phyloP scores from a whole-genome alignment of 2,113 vertebrate species.

The Scalopus aquaticus region DNA sequence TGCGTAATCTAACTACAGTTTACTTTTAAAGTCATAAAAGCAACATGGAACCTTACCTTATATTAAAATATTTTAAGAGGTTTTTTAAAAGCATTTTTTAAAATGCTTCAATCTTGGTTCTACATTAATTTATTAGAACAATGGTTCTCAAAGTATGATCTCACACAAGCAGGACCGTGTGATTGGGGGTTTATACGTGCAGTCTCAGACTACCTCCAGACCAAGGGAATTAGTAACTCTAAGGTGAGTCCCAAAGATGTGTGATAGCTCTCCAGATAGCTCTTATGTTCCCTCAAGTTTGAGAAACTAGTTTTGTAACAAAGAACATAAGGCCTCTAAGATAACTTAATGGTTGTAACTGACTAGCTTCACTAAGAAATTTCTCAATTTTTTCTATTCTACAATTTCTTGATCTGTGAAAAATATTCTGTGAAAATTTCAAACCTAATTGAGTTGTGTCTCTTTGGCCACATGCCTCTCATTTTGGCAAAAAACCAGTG shows the following conservation, averaged over 20 bases:
- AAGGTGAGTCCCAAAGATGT: not conserved
- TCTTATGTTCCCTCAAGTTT: not conserved
- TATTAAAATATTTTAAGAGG: not conserved
- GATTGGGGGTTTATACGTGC: not conserved
- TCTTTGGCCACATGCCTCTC: constrained; percentile 52
- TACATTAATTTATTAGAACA: not conserved
- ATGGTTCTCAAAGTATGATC: not conserved
- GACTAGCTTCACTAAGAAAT: not conserved
- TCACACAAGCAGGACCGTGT: not conserved
- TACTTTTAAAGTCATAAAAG: constrained; percentile 1
- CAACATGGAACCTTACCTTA: not conserved
- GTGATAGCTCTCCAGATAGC: not conserved
- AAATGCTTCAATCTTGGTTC: not conserved
- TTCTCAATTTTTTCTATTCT: constrained; percentile 1
- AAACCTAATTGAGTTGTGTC: constrained; percentile 27
- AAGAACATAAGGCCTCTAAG: not conserved
- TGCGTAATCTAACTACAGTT: constrained; percentile 17
- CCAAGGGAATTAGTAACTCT: not conserved
- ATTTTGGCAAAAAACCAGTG: constrained; percentile 69
- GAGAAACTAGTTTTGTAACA: not conserved
- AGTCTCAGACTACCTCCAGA: not conserved
- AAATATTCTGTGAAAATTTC: constrained; percentile 49
- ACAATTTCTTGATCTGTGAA: not conserved
- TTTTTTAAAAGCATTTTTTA: not conserved
- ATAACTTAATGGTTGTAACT: not conserved